phyloP scores from a whole-genome alignment of 2,113 vertebrate genomes.

The Colossoma macropomum region DNA sequence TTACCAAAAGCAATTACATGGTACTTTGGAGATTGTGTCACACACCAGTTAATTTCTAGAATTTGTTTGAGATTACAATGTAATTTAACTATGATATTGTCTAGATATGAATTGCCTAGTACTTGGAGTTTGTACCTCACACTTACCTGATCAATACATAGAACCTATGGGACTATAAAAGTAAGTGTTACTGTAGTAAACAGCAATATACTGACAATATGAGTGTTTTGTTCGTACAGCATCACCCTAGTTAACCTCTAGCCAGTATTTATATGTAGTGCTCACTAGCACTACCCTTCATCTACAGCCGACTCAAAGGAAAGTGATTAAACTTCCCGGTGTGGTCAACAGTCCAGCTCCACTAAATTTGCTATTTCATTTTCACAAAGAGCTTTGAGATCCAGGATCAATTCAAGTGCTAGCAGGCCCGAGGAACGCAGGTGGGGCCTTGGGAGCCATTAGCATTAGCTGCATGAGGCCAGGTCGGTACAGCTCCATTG shows the following conservation, averaged over 20 bases:
- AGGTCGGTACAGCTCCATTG: slow-evolving; percentile 24
- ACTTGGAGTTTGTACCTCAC: too few relatives aligned
- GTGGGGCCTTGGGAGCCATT: slow-evolving; percentile 18
- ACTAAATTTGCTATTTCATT: slow-evolving; percentile 14
- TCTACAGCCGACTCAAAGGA: not conserved
- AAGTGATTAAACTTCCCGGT: not conserved
- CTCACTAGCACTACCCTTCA: not conserved
- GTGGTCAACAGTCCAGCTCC: not conserved
- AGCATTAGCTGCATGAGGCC: slow-evolving; percentile 30
- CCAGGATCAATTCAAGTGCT: not conserved
- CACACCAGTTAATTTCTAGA: too few relatives aligned
- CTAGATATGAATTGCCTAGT: too few relatives aligned
- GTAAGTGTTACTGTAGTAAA: not conserved
- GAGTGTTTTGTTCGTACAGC: too few relatives aligned
- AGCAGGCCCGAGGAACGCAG: not conserved
- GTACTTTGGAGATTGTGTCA: too few relatives aligned
- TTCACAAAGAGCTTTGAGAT: slow-evolving; percentile 22
- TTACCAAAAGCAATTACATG: too few relatives aligned
- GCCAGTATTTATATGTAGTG: not conserved
- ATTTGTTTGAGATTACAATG: too few relatives aligned
- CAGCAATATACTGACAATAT: not conserved
- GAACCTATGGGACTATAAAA: too few relatives aligned
- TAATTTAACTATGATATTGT: too few relatives aligned
- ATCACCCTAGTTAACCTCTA: too few relatives aligned
- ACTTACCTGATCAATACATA: too few relatives aligned